phyloP scores from a whole-genome alignment of 2,888 invertebrate genomes.

The Eupithecia subfuscata region DNA sequence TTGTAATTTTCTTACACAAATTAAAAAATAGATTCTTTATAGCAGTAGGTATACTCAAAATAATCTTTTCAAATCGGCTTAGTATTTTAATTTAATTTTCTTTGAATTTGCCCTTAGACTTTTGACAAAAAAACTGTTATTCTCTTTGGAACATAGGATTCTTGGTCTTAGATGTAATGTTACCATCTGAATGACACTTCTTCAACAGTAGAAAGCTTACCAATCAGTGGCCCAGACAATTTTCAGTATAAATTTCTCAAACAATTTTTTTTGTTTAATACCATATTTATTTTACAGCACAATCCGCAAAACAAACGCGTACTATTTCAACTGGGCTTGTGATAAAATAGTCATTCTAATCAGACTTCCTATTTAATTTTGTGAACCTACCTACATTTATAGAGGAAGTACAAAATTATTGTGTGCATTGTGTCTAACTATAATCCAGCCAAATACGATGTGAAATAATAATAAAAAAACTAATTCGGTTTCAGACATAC shows the following conservation, averaged over 20 bases:
- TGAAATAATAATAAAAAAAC: background rate
- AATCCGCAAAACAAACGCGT: background rate
- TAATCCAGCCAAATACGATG: background rate
- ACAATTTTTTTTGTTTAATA: background rate
- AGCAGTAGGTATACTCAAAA: too few species aligned
- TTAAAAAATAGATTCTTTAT: too few species aligned
- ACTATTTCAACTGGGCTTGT: background rate
- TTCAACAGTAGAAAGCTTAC: background rate
- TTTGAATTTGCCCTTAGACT: background rate
- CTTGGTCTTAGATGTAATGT: background rate
- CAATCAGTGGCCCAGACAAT: background rate
- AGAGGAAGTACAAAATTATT: background rate
- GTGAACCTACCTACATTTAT: background rate
- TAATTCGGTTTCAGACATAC: background rate
- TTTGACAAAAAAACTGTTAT: background rate
- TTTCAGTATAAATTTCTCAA: background rate
- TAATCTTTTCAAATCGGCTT: background rate
- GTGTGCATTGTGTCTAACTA: conserved; percentile 1
- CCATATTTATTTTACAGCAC: background rate
- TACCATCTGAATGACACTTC: background rate
- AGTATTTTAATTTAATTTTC: background rate
- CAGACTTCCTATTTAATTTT: conserved; percentile 3
- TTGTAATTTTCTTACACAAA: too few species aligned
- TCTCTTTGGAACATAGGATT: background rate
- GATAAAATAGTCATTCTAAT: conserved; percentile 10